Conservation (phyloP, 2,797 vertebrate genomes). For the Avahi laniger region DNA sequence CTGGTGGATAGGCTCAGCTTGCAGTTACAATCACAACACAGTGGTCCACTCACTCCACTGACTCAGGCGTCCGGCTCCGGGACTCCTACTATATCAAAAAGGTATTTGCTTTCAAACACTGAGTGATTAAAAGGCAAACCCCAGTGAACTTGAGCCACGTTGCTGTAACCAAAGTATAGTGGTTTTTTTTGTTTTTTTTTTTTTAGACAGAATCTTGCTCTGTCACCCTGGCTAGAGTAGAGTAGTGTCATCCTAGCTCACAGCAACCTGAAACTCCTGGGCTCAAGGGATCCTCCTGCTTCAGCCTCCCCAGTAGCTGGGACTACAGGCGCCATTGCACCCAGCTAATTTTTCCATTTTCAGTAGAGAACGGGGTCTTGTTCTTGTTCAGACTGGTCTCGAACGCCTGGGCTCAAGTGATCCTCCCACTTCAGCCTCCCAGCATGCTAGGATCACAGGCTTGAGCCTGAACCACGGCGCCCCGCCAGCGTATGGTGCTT, state of each 20-base stretch:
- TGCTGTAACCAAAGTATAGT: rapidly evolving
- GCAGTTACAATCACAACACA: too few relatives aligned
- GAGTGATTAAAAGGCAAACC: not conserved
- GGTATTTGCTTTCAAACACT: not conserved
- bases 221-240: not conserved
- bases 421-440: not conserved
- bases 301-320: not conserved
- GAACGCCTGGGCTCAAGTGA: not conserved
- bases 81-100: not conserved
- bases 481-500: too few relatives aligned
- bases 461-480: not conserved
- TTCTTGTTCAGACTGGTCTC: not conserved
- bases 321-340: not conserved
- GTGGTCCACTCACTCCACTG: not conserved
- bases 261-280: not conserved
- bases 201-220: not conserved
- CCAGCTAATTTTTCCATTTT: not conserved
- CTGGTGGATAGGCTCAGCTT: not conserved
- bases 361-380: not conserved
- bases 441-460: not conserved
- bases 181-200: not conserved
- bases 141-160: not conserved
- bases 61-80: not conserved
- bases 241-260: not conserved
- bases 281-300: not conserved